Evolutionary conservation across 2,888 invertebrate species (phyloP), one percentile per base, ranked within the genome.

Genomic region (Formica aserva): DNA sequence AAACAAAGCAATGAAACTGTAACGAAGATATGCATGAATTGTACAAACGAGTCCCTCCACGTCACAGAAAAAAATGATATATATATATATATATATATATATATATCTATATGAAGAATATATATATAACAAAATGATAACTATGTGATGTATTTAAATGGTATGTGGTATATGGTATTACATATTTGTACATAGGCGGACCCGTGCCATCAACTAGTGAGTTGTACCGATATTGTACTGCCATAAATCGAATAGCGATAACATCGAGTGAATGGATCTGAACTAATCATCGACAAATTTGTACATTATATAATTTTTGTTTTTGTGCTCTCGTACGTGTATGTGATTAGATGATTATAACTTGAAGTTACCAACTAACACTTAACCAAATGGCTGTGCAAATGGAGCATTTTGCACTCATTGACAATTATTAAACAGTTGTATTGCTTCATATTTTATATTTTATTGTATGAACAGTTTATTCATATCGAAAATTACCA

Each of bases 1-100:
- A 89, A 91, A 88, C 88, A 86, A 92, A 91, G 86, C 88, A 89
- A 87, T 90, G 88, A 91, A 90, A 90, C 88, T 89, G 89, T 91
- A 94, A 93, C 93, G 92, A 94, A 94, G 92, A 93, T 93, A 93
- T 92, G 94, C 92, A 94, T 94, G 92, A 93, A 93, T 94, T 94
- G 94, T 94, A 94, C 94, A 94, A 94, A 94, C 92, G 93, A 95
- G 92, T 94, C 94, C 94, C 94, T 94, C 94, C 94, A 94, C 94
- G 92, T 94, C 93, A 94, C 93, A 93, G 89, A 92, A 91, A 90
- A 32, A 32, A 32, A 32, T 26, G 26, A 22, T 22, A 22, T 22
- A 22, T 22, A 22, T 92, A 32, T 32, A 32, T 32, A 32, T 92
- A 22, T 22, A 22, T 22, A 22, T 22, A 52, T 52, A 52, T 52